Percentiles rank a stretch among this genome's conserved stretches.
Conservation (phyloP, 1,140 invertebrate species). For the Drosophila persimilis region DNA sequence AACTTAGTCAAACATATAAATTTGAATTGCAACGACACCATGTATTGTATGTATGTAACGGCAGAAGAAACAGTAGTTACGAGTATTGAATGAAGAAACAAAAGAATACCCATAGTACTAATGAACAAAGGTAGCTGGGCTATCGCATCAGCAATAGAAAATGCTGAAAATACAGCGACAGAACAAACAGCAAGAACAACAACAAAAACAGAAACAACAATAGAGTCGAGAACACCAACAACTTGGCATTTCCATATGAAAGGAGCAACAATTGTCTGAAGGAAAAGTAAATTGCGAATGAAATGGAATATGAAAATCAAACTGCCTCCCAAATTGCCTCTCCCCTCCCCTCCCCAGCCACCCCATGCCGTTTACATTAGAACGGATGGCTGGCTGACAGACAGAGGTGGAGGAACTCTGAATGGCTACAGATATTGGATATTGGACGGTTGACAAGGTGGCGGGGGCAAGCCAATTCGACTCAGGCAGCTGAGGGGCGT, state of each 20-base stretch:
- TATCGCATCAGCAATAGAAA: background rate
- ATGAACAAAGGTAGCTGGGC: background rate
- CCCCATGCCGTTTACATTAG: conserved; percentile 50
- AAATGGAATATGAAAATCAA: conserved; percentile 77
- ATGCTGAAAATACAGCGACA: background rate
- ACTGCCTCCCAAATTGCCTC: conserved; percentile 40
- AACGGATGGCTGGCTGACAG: conserved; percentile 1
- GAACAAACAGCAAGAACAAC: conserved; percentile 1
- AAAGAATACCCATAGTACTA: background rate
- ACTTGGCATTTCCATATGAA: conserved; percentile 67
- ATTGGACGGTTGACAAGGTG: conserved; percentile 5
- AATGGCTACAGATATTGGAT: conserved; percentile 4
- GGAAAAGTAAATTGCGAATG: conserved; percentile 53
- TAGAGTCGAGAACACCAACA: background rate
- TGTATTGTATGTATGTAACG: too few species aligned
- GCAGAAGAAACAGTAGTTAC: background rate
- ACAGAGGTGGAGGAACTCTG: conserved; percentile 1
- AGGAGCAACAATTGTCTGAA: conserved; percentile 66
- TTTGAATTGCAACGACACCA: too few species aligned
- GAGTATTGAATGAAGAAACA: conserved; percentile 1
- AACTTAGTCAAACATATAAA: too few species aligned
- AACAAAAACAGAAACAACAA: background rate
- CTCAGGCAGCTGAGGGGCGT: conserved; percentile 31
- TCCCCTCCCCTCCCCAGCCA: background rate
- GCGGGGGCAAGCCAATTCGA: conserved; percentile 42